These are phyloP conservation scores for Melierax canorus DNA, from an alignment of 2,113 vertebrate genomes.

Conservation along the genomic window DNA sequence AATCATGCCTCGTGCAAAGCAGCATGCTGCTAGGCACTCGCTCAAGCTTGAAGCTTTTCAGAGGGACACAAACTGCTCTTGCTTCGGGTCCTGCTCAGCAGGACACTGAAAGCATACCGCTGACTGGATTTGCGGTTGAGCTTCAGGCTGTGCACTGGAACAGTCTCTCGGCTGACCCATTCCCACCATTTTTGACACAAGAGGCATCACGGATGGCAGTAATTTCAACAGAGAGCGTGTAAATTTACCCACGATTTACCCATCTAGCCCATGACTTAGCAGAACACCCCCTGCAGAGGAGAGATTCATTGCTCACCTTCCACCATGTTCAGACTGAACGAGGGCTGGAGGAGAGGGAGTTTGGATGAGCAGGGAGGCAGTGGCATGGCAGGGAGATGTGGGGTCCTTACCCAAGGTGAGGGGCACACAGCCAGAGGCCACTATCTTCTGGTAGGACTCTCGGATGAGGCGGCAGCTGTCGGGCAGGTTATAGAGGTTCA, in stretches of 20 bases:
- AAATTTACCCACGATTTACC: too few relatives aligned
- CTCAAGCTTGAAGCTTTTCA: background rate
- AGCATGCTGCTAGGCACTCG: rapidly evolving
- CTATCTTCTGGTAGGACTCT: slow-evolving; percentile 75
- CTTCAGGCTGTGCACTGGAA: background rate
- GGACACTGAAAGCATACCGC: rapidly evolving
- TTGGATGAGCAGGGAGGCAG: rapidly evolving
- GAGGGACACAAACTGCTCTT: background rate
- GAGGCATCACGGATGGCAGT: background rate
- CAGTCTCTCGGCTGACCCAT: background rate
- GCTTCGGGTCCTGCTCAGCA: background rate
- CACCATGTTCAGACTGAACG: rapidly evolving
- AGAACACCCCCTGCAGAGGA: rapidly evolving
- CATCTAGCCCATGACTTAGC: background rate
- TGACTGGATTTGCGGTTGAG: rapidly evolving
- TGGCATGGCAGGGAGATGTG: rapidly evolving
- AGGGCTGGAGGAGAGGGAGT: background rate
- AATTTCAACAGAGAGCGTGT: background rate
- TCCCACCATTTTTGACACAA: background rate
- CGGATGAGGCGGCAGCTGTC: slow-evolving; percentile 86
- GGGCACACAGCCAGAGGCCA: slow-evolving; percentile 79
- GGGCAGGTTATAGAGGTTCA: slow-evolving; percentile 88
- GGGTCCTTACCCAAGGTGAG: slow-evolving; percentile 85
- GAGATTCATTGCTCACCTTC: rapidly evolving
- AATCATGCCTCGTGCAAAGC: rapidly evolving